phyloP scores from a whole-genome alignment of 2,797 vertebrate species.

The Lerista edwardsae region DNA sequence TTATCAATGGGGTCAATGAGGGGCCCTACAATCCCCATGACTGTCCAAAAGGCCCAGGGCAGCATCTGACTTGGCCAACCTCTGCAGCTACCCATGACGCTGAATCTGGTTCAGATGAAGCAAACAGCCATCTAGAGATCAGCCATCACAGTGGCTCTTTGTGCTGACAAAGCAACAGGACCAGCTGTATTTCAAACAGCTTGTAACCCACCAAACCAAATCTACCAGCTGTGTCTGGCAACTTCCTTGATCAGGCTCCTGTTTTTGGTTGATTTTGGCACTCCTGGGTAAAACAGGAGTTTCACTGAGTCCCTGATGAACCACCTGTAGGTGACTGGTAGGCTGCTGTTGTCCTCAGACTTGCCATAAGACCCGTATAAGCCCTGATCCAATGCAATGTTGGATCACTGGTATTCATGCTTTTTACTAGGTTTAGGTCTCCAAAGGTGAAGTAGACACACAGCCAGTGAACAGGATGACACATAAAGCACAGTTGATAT shows the following conservation, averaged over 20 bases:
- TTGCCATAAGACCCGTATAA: not conserved
- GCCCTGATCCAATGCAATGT: not conserved
- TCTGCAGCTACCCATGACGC: not conserved
- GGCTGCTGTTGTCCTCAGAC: not conserved
- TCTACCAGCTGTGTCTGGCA: not conserved
- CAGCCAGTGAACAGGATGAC: not conserved
- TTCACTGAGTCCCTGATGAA: not conserved
- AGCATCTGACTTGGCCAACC: not conserved
- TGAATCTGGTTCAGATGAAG: not conserved
- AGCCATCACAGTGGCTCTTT: not conserved
- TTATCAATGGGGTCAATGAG: too few relatives aligned
- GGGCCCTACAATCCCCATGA: too few relatives aligned
- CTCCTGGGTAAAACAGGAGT: not conserved
- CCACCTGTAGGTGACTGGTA: not conserved
- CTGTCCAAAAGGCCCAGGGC: too few relatives aligned
- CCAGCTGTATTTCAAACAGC: not conserved
- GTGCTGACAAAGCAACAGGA: not conserved
- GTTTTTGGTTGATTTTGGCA: not conserved
- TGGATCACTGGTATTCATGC: not conserved
- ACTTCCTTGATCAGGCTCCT: not conserved
- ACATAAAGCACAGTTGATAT: constrained; percentile 21
- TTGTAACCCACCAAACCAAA: not conserved
- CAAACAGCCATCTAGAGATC: not conserved
- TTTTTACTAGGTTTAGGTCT: not conserved
- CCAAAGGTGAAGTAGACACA: not conserved